Base-by-base conservation (phyloP, 1,140 invertebrate species). In the Ridgeia piscesae region DNA sequence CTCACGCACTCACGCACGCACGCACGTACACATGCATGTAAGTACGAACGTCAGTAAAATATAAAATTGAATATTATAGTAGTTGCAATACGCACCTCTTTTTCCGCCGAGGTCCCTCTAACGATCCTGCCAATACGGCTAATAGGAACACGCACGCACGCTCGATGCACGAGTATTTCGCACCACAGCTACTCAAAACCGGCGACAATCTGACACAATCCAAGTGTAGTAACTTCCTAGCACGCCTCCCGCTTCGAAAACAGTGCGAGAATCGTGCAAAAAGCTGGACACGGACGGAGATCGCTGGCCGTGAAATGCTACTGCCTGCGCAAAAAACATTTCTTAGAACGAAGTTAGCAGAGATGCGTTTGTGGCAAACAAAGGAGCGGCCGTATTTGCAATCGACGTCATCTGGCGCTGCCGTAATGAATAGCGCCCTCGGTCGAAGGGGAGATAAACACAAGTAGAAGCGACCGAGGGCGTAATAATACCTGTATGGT, bases 201-300 rank as follows among this genome's bases (percentile, higher is more conserved):
- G 58, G 58, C 58, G 58, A 77, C 58, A 77, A 77, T 77, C 58
- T 77, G 58, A 77, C 58, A 77, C 58, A 77, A 77, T 77, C 58
- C 2, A 77, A 27, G 58, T 77, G 58, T 77, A 21, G 58, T 77
- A 21, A 77, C 58, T 77, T 77, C 27, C 2, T 77, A 14, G 58
- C 58, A 77, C 58, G 58, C 58, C 58, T 77, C 58, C 27, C 58
- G 27, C 2, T 77, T 50, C 8, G 48, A 11, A 50, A 50, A 50
- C 58, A 17, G 58, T 77, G 58, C 58, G 27, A 77, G 58, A 21
- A 77, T 77, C 27, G 8, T 17, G 58, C 17, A 77, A 77, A 77
- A 77, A 42, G 27, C 58, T 77, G 17, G 2, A 77, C 14, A 4
- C 27, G 58, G 27, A 0, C 27, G 58, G 14, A 77, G 58, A 77